Conservation (phyloP, 64 coral and sea anemone genomes). For the Pocillopora damicornis region DNA sequence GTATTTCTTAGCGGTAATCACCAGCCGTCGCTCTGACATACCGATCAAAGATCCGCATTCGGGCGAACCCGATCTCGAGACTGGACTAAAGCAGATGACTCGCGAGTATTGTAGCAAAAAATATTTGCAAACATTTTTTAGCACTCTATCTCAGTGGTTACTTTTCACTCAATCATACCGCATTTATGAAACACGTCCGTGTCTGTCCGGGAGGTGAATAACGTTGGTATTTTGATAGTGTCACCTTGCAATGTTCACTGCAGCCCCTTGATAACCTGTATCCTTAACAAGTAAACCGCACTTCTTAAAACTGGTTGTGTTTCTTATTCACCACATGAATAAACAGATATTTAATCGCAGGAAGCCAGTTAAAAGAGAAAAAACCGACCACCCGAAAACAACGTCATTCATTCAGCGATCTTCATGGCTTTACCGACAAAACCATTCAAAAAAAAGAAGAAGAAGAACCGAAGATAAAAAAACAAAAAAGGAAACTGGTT, state of each 20-base stretch:
- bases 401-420: neutral
- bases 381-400: neutral
- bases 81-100: too few species aligned
- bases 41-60: too few species aligned
- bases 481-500: too few species aligned
- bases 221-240: constrained; percentile 15
- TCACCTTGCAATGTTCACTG: neutral
- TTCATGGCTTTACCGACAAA: too few species aligned
- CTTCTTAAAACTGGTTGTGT: neutral
- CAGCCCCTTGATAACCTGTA: constrained; percentile 9
- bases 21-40: too few species aligned
- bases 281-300: constrained; percentile 33
- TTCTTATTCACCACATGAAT: neutral
- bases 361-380: constrained; percentile 2
- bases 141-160: neutral
- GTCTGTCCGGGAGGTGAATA: constrained; percentile 23
- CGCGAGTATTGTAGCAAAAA: too few species aligned
- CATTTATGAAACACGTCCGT: neutral
- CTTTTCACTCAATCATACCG: neutral
- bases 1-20: too few species aligned
- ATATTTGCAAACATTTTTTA: neutral
- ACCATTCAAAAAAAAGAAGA: too few species aligned
- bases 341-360: neutral
- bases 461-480: too few species aligned
- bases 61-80: too few species aligned